Base-by-base conservation (phyloP, 1,140 invertebrate species). In the Pseudoatta argentina region DNA sequence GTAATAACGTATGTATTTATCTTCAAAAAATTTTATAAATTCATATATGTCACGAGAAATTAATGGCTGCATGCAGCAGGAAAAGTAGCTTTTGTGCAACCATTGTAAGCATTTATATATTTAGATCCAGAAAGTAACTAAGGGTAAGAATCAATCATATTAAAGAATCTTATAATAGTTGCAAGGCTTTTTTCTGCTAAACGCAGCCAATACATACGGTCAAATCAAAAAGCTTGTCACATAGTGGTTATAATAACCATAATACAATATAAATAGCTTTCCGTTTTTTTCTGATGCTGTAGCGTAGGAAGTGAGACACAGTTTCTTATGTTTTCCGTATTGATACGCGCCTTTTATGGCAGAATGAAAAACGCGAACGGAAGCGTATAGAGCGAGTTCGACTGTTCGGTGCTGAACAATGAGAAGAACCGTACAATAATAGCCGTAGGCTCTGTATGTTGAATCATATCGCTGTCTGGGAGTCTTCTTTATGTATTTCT, bases 381-480 rank as follows among this genome's bases (percentile, higher is more conserved):
- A 79, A 67, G 21, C 4, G 30, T 18, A 66, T 51, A 34, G 27
- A 34, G 30, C 78, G 66, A 85, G 59, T 59, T 78, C 30, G 63
- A 66, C 61, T 71, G 73, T 66, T 48, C 44, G 63, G 30, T 14
- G 34, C 34, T 61, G 73, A 66, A 86, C 76, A 86, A 86, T 81
- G 64, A 48, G 21, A 39, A 12, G 21, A 30, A 39, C 51, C 34
- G 14, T 21, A 86, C 53, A 72, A 86, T 86, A 76, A 82, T 48
- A 10, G 55, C 34, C 24, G 61, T 63, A 63, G 77, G 66, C 63
- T 8, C 14, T 27, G 76, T 30, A 34, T 44, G 53, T 67, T 86
- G 77, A 86, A 86, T 72, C 53, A 48, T 86, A 86, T 86, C 85
- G 30, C 67, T 30, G 14, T n/a, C 27, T 63, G 66, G n/a, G 61